phyloP scores from a whole-genome alignment of 2,888 invertebrate species.

The Cabera pusaria region DNA sequence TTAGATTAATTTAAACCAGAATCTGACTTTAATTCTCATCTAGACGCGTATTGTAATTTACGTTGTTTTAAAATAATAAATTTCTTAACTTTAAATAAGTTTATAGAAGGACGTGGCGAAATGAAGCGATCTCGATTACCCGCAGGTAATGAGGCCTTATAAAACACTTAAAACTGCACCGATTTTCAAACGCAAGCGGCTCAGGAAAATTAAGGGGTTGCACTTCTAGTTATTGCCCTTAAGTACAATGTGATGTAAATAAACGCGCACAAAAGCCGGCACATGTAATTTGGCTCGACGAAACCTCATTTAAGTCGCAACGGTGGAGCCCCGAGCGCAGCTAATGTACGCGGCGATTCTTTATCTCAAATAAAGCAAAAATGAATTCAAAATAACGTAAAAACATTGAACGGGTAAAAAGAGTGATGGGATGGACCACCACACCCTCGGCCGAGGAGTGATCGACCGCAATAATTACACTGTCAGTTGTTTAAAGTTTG shows the following conservation, averaged over 20 bases:
- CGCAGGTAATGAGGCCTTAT: conserved; percentile 47
- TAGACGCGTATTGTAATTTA: conserved; percentile 8
- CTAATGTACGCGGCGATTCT: conserved; percentile 67
- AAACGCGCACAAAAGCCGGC: conserved; percentile 68
- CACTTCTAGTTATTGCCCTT: conserved; percentile 76
- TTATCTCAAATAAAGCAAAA: conserved; percentile 73
- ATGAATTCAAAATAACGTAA: conserved; percentile 73
- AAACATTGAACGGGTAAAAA: conserved; percentile 72
- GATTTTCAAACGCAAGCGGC: conserved; percentile 62
- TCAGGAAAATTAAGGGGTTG: conserved; percentile 67
- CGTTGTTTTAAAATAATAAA: conserved; percentile 3
- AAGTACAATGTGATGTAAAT: conserved; percentile 82
- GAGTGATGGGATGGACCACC: conserved; percentile 69
- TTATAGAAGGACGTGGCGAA: conserved; percentile 29
- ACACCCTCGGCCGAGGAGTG: conserved; percentile 64
- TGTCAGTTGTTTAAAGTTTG: conserved; percentile 64
- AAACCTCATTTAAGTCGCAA: conserved; percentile 74
- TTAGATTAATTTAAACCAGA: conserved; percentile 31
- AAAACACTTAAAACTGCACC: conserved; percentile 57
- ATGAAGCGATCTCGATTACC: conserved; percentile 46
- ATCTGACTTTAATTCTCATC: conserved; percentile 12
- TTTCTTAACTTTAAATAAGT: conserved; percentile 18
- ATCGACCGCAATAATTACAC: conserved; percentile 71
- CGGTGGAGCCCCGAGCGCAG: conserved; percentile 59
- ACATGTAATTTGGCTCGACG: conserved; percentile 77